Evolutionary conservation across 1,140 invertebrate genomes (phyloP).

Genomic region (Dolichoris vasculosae): DNA sequence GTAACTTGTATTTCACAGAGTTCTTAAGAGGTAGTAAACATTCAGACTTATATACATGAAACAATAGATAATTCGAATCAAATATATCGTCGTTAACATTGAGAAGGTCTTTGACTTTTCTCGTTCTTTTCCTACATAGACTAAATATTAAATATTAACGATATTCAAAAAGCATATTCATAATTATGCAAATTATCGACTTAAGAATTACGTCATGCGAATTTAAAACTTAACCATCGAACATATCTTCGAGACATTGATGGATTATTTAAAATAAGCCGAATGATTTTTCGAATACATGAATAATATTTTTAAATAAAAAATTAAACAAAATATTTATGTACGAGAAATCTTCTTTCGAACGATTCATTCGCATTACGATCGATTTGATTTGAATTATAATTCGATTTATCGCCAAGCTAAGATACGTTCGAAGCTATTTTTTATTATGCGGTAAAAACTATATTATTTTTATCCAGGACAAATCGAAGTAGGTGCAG

Average conservation of each 20-base stretch:
- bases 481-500: too few species aligned
- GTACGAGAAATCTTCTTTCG: background rate
- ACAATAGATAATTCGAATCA: slow-evolving; percentile 22
- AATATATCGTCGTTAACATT: slow-evolving; percentile 15
- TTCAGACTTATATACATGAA: slow-evolving; percentile 29
- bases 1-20: background rate
- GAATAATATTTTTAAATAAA: background rate
- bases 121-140: background rate
- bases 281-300: background rate
- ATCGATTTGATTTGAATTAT: background rate
- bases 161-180: slow-evolving; percentile 16
- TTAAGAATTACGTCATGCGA: slow-evolving; percentile 53
- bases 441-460: too few species aligned
- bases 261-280: background rate
- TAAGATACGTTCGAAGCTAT: too few species aligned
- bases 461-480: too few species aligned
- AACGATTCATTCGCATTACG: background rate
- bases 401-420: background rate
- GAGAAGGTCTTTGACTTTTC: slow-evolving; percentile 22
- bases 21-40: background rate
- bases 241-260: slow-evolving; percentile 20
- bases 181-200: slow-evolving; percentile 52
- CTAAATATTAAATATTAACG: slow-evolving; percentile 44
- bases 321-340: background rate
- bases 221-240: slow-evolving; percentile 44